A percentile compares a stretch with the other conserved stretches of the same genome.
Evolutionary conservation across 2,797 vertebrate species (phyloP).

Genomic region (Epinephelus malabaricus): DNA sequence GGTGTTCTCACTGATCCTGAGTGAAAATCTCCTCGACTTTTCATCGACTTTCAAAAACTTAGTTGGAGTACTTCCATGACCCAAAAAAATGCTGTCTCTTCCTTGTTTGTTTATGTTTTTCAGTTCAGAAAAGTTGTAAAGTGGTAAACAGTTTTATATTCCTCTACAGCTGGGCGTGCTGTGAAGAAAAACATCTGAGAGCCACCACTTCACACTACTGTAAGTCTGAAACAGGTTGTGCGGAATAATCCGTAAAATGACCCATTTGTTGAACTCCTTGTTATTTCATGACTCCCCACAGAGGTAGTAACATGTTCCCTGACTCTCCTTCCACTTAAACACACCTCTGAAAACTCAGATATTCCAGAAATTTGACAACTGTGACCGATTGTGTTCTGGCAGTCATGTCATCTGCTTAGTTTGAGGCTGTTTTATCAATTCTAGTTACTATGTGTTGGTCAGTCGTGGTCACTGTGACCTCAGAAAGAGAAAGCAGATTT

Average conservation of each 20-base stretch:
- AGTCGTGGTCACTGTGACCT: slow-evolving; percentile 7
- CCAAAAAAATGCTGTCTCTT: slow-evolving; percentile 40
- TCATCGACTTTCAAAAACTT: slow-evolving; percentile 58
- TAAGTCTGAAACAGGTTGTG: slow-evolving; percentile 10
- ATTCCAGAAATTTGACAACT: neutral
- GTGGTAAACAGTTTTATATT: slow-evolving; percentile 50
- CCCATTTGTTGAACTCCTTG: neutral
- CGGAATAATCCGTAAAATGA: neutral
- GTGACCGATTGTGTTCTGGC: neutral
- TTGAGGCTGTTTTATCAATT: neutral
- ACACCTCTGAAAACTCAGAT: neutral
- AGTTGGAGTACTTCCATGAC: slow-evolving; percentile 35
- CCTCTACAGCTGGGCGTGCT: neutral
- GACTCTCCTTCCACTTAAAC: neutral
- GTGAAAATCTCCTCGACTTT: slow-evolving; percentile 51
- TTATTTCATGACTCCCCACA: neutral
- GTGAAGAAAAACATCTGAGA: slow-evolving; percentile 28
- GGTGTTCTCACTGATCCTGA: slow-evolving; percentile 5
- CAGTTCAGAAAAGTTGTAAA: slow-evolving; percentile 8
- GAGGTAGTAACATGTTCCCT: neutral
- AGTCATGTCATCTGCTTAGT: neutral
- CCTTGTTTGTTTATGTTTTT: slow-evolving; percentile 50
- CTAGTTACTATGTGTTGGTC: neutral
- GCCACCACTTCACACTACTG: neutral
- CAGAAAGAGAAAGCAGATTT: slow-evolving; percentile 1